Base-by-base conservation (phyloP, 2,797 vertebrate genomes). In the Margarornis squamiger region DNA sequence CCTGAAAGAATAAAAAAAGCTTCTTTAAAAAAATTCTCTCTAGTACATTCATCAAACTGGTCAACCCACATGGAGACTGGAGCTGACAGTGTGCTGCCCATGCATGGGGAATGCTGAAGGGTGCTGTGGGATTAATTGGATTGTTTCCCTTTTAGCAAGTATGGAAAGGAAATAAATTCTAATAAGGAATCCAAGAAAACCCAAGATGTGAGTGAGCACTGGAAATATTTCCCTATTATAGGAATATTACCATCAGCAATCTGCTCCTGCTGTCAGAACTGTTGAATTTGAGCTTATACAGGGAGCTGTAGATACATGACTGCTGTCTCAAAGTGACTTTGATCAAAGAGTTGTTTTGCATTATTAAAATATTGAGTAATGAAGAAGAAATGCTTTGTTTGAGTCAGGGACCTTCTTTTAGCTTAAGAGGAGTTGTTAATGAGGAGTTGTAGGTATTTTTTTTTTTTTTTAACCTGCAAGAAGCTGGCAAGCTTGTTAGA, bases 341-440 rank as follows among this genome's bases (percentile, higher is more conserved):
- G 92, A 88, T 95, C 91, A 86, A 74, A 70, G 83, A 54, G 38
- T 57, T 86, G 58, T 12, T 86, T 65, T 91, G 85, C 82, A 46
- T 93, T 96, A 86, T 97, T 88, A 86, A 93, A 92, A 73, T 65
- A 63, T 1, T 72, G 81, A 88, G 61, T 90, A 72, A 78, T 30
- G 39, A 90, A 49, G 68, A 74, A 90, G 43, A 38, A 75, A 39
- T 55, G 32, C 38, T 79, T 48, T 70, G 6, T 74, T 93, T 90
- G 75, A 76, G 81, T 81, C 24, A 12, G 26, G 24, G 38, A 54
- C 66, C 36, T 76, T 80, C 68, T 88, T 93, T 75, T 43, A 70
- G 57, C 38, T 74, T 76, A 55, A 90, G 76, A 70, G 24, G n/a
- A 76, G 43, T 39, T 38, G n/a, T 67, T 91, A 63, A 86, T 91